Evolutionary conservation across 64 coral and sea anemone species (phyloP).

Genomic region (Anthopleura sola): DNA sequence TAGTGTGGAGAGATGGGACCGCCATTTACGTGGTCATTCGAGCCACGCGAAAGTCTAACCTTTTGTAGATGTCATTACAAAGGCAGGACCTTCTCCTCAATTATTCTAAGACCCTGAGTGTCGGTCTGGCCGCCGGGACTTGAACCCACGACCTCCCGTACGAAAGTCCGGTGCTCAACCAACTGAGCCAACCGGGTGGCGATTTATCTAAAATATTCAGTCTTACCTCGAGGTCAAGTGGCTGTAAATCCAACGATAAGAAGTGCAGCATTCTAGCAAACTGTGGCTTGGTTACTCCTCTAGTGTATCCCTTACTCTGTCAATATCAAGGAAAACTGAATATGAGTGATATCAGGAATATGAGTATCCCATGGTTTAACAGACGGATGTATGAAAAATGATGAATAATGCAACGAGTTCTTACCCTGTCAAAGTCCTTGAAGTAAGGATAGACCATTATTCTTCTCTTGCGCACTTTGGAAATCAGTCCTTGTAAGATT

Average conservation of each 20-base stretch:
- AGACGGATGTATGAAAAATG: too few relatives aligned
- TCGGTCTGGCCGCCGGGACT: too few relatives aligned
- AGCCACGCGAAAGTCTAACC: too few relatives aligned
- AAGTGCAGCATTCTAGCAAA: slow-evolving; percentile 93
- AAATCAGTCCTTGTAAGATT: slow-evolving; percentile 61
- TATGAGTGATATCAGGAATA: not conserved
- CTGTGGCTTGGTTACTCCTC: slow-evolving; percentile 88
- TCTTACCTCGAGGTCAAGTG: slow-evolving; percentile 75
- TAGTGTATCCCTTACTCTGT: slow-evolving; percentile 94
- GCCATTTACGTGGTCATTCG: too few relatives aligned
- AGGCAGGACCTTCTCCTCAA: too few relatives aligned
- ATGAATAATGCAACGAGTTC: not conserved
- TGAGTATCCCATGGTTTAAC: too few relatives aligned
- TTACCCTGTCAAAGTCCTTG: slow-evolving; percentile 98
- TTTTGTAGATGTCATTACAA: too few relatives aligned
- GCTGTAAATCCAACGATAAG: slow-evolving; percentile 74
- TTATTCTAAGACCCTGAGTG: too few relatives aligned
- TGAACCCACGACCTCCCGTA: too few relatives aligned
- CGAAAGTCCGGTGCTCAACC: too few relatives aligned
- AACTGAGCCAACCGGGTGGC: too few relatives aligned
- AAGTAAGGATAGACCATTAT: slow-evolving; percentile 98
- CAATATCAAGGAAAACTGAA: not conserved
- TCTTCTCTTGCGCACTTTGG: slow-evolving; percentile 84
- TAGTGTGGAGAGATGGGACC: too few relatives aligned
- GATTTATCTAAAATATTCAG: not conserved